These are phyloP conservation scores for Drosophila putrida DNA, from an alignment of 2,888 invertebrate genomes.

Conservation along the genomic window DNA sequence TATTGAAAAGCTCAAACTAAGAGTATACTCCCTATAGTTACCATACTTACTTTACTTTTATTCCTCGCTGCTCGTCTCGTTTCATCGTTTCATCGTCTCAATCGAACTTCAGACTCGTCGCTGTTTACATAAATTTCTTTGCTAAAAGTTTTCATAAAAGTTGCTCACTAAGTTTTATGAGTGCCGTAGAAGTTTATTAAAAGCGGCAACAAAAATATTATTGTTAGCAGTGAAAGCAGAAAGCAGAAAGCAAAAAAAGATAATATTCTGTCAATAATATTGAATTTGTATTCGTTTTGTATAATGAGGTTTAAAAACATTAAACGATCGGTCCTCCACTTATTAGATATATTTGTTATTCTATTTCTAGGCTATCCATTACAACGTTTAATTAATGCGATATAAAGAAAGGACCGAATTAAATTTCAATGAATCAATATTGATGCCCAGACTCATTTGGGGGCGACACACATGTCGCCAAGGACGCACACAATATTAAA, in stretches of 20 bases:
- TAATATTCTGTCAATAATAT: slow-evolving; percentile 26
- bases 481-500: slow-evolving; percentile 20
- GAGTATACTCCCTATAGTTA: neutral
- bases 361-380: slow-evolving; percentile 38
- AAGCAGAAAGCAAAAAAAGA: neutral
- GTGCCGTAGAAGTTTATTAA: slow-evolving; percentile 73
- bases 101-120: slow-evolving; percentile 54
- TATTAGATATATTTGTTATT: neutral
- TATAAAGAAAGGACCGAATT: slow-evolving; percentile 49
- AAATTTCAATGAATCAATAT: slow-evolving; percentile 65
- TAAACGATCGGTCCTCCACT: neutral
- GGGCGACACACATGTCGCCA: neutral
- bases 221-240: slow-evolving; percentile 57
- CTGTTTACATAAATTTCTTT: slow-evolving; percentile 75
- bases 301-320: slow-evolving; percentile 35
- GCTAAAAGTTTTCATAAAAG: slow-evolving; percentile 56
- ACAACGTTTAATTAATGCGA: slow-evolving; percentile 46
- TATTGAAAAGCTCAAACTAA: slow-evolving; percentile 49
- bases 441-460: slow-evolving; percentile 11
- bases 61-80: slow-evolving; percentile 28
- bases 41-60: slow-evolving; percentile 22
- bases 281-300: slow-evolving; percentile 9
- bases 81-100: slow-evolving; percentile 54
- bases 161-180: slow-evolving; percentile 75
- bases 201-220: slow-evolving; percentile 72